Conservation (phyloP, 1,140 invertebrate species). For the Cydia pomonella region DNA sequence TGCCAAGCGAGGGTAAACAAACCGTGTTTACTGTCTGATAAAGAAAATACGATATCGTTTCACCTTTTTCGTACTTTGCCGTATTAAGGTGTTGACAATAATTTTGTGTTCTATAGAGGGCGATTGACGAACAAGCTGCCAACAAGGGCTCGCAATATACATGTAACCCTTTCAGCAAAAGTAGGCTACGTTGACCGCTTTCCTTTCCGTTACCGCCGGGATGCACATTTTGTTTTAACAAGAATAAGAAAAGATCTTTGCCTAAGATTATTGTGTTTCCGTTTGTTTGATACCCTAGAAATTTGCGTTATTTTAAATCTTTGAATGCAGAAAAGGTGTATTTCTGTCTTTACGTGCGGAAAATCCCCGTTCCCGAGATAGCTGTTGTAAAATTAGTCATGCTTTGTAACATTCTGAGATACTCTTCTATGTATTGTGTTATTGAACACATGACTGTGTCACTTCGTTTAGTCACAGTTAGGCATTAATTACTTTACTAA, state of each 20-base stretch:
- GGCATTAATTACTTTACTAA: neutral
- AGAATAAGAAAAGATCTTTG: too few relatives aligned
- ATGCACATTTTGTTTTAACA: too few relatives aligned
- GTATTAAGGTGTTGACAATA: neutral
- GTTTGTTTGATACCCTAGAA: too few relatives aligned
- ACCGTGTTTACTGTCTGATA: conserved; percentile 11
- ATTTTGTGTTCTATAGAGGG: neutral
- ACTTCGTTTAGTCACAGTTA: neutral
- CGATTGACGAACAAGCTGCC: neutral
- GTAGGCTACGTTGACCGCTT: too few relatives aligned
- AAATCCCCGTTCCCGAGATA: too few relatives aligned
- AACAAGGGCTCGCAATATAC: neutral
- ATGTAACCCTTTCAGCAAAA: too few relatives aligned
- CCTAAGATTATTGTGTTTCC: too few relatives aligned
- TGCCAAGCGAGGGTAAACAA: conserved; percentile 7
- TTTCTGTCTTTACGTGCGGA: too few relatives aligned
- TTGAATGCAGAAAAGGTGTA: too few relatives aligned
- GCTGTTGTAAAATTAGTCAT: neutral
- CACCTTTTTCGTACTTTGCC: conserved; percentile 6
- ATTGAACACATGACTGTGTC: too few relatives aligned
- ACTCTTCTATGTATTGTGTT: neutral
- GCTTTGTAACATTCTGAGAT: neutral
- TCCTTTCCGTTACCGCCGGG: too few relatives aligned
- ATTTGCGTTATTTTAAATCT: too few relatives aligned
- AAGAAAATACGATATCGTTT: neutral